Evolutionary conservation across 2,888 invertebrate genomes (phyloP), one percentile per base, ranked within the genome.

Genomic region (Acanthosoma haemorrhoidale): DNA sequence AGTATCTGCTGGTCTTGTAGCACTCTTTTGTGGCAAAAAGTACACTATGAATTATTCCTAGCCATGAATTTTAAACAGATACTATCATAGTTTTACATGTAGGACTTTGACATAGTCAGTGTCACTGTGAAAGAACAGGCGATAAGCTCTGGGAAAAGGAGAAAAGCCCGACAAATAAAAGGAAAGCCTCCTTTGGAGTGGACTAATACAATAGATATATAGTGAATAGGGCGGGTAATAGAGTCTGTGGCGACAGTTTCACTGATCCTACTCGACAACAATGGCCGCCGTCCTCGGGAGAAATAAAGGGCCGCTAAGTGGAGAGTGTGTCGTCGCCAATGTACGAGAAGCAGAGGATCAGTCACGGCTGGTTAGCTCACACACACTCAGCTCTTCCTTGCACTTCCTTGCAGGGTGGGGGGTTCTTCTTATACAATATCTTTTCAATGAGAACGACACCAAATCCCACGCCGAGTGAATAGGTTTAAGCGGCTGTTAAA

Each of bases 161-260:
- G 51, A 51, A 51, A 51, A 51, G 51, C 51, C 29, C n/a, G n/a
- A 25, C 29, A 51, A 51, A 25, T 51, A 51, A 51, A 51, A 25
- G 43, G 13, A n/a, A n/a, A n/a, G 8, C 18, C 21, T 43, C 21
- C 39, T 16, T 9, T 9, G 21, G 43, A 43, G 21, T 21, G 21
- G 13, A 51, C n/a, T n/a, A n/a, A 51, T 51, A 51, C 51, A 51
- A 51, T 51, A 51, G 51, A 51, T 51, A 51, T 51, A 51, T 51
- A 51, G 51, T 51, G 51, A 51, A 51, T 25, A 51, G 51, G 29
- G 51, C 51, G 51, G 51, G 21, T 51, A 51, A 51, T 51, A 51
- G 51, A n/a, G 13, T 25, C 25, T 21, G 51, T 25, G 51, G 25
- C 1, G 51, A 51, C 51, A 51, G 51, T 51, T 51, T 51, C 51